Evolutionary conservation across 2,888 invertebrate genomes (phyloP), one percentile per base, ranked within the genome.

Genomic region (Campoplex nolae): DNA sequence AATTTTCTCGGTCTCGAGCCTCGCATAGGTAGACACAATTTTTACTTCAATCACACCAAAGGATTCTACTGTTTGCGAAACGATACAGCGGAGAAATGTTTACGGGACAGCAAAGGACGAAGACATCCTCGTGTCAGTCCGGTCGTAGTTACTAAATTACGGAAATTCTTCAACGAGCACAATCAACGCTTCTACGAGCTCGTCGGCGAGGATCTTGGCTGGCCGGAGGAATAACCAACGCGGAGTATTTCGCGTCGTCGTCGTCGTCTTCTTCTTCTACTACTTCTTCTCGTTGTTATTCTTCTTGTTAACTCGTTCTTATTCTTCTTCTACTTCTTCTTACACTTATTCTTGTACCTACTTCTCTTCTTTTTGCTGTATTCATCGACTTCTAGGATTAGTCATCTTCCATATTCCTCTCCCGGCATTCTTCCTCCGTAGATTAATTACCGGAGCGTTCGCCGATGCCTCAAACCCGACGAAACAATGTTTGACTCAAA

Each of bases 41-140:
- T 99, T 95, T 98, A 99, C 95, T 99, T 98, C 95, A 99, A 99
- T 95, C 97, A 97, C 95, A 98, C 98, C 23, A 98, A 99, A 95
- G 98, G 99, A 86, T 98, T 99, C 95, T 99, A 98, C 95, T 99
- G 99, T 94, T 95, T 98, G 92, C 95, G 98, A 92, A 97, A 98
- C 95, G 97, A 98, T 94, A 97, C 97, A 89, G 96, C 97, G 90
- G 96, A 98, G 96, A 96, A 98, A 95, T 97, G 99, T 96, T 95
- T 99, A 95, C 94, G 97, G 93, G 96, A 97, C 95, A 96, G 99
- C 94, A 97, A 98, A 93, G 97, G 98, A 81, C 95, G 97, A 58
- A 96, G 96, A 94, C 98, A 99, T 95, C 98, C 98, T 8, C 95
- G 97, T 56, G 97, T 99, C 18, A 97, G 97, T 94, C 97, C 97